Conservation (phyloP, 2,888 invertebrate genomes). For the Melinopterus prodromus region DNA sequence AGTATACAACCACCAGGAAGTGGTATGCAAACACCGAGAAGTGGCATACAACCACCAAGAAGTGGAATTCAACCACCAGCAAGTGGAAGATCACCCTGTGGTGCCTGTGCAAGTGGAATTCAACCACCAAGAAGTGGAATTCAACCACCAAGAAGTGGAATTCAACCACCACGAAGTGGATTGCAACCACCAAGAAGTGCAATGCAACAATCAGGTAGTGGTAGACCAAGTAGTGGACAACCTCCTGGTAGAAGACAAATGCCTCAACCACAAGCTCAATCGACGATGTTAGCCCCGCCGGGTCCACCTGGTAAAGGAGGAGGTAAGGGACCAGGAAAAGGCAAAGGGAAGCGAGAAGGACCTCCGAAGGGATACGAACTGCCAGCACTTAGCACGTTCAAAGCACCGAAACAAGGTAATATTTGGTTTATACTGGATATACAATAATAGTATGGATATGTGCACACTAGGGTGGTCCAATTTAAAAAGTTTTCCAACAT, state of each 20-base stretch:
- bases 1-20: background rate
- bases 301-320: background rate
- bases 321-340: background rate
- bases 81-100: background rate
- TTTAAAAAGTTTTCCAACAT: no score
- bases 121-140: background rate
- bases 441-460: background rate
- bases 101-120: background rate
- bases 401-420: constrained; percentile 23
- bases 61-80: background rate
- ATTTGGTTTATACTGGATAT: background rate
- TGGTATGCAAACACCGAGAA: background rate
- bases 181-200: background rate
- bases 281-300: background rate
- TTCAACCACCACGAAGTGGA: background rate
- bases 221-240: background rate
- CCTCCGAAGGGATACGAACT: constrained; percentile 21
- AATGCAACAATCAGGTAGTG: background rate
- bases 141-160: background rate
- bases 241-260: background rate
- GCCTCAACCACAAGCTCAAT: background rate
- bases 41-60: background rate
- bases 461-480: no score
- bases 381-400: constrained; percentile 31
- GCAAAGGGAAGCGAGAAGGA: constrained; percentile 22